phyloP scores from a whole-genome alignment of 2,888 invertebrate species.

The Sabatieria punctata region DNA sequence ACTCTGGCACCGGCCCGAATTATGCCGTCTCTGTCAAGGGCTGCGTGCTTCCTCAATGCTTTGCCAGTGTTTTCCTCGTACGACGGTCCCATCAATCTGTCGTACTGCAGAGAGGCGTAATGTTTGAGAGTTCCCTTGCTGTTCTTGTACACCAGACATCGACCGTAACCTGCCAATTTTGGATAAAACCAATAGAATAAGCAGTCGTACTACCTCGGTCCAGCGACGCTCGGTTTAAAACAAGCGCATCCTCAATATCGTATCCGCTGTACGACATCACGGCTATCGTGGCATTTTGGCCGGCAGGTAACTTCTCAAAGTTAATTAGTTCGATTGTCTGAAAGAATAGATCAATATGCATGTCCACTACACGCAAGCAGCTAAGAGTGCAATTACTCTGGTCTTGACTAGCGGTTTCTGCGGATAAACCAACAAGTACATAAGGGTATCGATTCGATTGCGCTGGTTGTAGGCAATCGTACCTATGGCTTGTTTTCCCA shows the following conservation, averaged over 20 bases:
- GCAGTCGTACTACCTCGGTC: slow-evolving; percentile 51
- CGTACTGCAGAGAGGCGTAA: slow-evolving; percentile 80
- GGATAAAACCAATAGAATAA: not conserved
- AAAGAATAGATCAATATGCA: slow-evolving; percentile 25
- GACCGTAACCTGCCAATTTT: slow-evolving; percentile 46
- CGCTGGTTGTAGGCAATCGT: slow-evolving; percentile 92
- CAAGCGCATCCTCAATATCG: slow-evolving; percentile 94
- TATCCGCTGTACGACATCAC: slow-evolving; percentile 99
- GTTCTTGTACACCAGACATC: slow-evolving; percentile 83
- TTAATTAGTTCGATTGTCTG: slow-evolving; percentile 53
- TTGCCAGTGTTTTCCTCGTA: slow-evolving; percentile 59
- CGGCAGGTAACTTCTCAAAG: slow-evolving; percentile 91
- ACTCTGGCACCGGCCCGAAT: slow-evolving; percentile 58
- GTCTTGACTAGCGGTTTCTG: slow-evolving; percentile 91
- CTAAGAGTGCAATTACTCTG: slow-evolving; percentile 30
- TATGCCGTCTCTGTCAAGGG: slow-evolving; percentile 81
- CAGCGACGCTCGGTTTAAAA: slow-evolving; percentile 85
- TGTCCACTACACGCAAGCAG: not conserved
- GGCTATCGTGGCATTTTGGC: slow-evolving; percentile 92
- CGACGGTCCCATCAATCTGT: slow-evolving; percentile 77
- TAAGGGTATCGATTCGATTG: slow-evolving; percentile 83
- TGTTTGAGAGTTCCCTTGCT: slow-evolving; percentile 73
- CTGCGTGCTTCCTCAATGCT: slow-evolving; percentile 64
- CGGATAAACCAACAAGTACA: slow-evolving; percentile 89
- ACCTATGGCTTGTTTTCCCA: slow-evolving; percentile 99